phyloP scores from a whole-genome alignment of 2,797 vertebrate species.

The Helarctos malayanus region DNA sequence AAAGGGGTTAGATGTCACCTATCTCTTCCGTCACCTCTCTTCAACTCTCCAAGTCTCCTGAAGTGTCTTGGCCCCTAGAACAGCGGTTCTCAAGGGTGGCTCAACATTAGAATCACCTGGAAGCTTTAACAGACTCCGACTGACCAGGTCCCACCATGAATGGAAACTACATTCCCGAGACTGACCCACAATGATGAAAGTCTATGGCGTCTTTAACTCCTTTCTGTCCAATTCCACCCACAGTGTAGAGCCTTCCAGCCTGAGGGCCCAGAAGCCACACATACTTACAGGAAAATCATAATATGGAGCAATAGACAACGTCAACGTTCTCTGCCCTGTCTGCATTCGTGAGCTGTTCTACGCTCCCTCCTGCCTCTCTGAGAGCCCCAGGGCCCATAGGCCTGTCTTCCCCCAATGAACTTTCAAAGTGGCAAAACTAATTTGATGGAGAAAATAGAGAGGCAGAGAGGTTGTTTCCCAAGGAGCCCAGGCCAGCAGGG shows the following conservation, averaged over 20 bases:
- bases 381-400: background rate
- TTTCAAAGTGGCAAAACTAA: conserved; percentile 19
- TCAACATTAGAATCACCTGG: background rate
- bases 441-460: background rate
- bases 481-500: background rate
- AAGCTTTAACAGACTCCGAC: background rate
- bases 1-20: conserved; percentile 11
- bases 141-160: background rate
- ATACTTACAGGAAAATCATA: background rate
- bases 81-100: background rate
- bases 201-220: background rate
- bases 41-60: background rate
- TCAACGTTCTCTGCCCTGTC: background rate
- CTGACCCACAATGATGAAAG: background rate
- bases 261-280: background rate
- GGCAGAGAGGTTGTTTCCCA: background rate
- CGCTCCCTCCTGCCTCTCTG: background rate
- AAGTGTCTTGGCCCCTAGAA: background rate
- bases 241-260: background rate
- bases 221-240: background rate
- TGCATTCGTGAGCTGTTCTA: background rate
- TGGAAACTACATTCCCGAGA: background rate
- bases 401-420: background rate
- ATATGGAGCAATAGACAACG: background rate
- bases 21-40: background rate